phyloP scores from a whole-genome alignment of 2,888 invertebrate species.

The Eudasyphora cyanicolor region DNA sequence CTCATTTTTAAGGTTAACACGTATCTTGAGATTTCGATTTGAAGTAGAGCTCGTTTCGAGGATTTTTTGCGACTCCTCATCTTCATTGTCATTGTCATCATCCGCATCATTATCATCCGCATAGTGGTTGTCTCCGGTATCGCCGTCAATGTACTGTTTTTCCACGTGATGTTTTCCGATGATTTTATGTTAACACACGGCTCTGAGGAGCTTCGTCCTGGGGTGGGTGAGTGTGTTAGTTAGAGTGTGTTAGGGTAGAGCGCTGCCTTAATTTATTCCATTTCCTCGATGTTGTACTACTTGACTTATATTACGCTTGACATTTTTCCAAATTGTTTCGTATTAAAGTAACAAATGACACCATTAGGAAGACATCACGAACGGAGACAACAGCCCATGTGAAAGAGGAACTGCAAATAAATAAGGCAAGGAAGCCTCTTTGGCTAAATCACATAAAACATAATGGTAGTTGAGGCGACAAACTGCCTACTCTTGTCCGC shows the following conservation, averaged over 20 bases:
- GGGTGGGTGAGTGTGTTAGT: not conserved
- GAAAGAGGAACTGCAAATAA: not conserved
- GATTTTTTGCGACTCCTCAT: not conserved
- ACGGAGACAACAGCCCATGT: not conserved
- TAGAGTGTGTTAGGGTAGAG: not conserved
- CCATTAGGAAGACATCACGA: conserved; percentile 27
- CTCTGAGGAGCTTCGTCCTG: too few relatives aligned
- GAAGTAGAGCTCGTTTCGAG: conserved; percentile 21
- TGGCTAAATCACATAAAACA: conserved; percentile 21
- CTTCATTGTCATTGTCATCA: not conserved
- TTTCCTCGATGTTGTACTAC: conserved; percentile 47
- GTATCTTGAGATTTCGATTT: conserved; percentile 2
- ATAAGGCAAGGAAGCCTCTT: not conserved
- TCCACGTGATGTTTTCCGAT: not conserved
- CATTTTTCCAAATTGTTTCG: conserved; percentile 54
- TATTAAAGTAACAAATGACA: conserved; percentile 58
- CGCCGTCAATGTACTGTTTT: not conserved
- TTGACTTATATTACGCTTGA: conserved; percentile 53
- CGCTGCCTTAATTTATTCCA: conserved; percentile 52
- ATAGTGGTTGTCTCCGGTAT: not conserved
- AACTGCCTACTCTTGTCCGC: not conserved
- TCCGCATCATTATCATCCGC: not conserved
- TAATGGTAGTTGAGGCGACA: conserved; percentile 24
- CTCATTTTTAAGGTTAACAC: conserved; percentile 7
- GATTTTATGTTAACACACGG: conserved; percentile 43